Base-by-base conservation (phyloP, 2,888 invertebrate species). In the Iphiclides podalirius region DNA sequence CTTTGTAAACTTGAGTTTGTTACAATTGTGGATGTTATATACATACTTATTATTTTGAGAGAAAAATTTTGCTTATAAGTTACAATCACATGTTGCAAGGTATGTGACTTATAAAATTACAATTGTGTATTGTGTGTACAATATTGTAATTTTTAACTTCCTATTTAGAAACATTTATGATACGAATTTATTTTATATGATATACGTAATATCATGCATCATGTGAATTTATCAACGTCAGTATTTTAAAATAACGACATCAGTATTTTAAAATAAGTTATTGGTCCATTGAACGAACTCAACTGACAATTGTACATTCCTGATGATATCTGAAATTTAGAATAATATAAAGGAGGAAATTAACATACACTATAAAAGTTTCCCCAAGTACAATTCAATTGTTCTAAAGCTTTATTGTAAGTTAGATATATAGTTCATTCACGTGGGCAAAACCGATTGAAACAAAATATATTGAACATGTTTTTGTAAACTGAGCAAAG, bases 371-470 rank as follows among this genome's bases (percentile, higher is more conserved):
- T 57, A 55, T 45, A 53, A 52, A 68, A 59, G 62, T 68, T 73
- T 69, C 68, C 61, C 68, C 69, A 85, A 85, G 86, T 85, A 85
- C 85, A 84, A 85, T 78, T 71, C 72, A 69, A 72, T 70, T 72
- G 67, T 77, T 72, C 63, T 69, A 70, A 68, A 75, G 72, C 75
- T 78, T 70, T 75, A 61, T 69, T 69, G 69, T 83, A 79, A 71
- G 76, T 76, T 81, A 81, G 80, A 60, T 68, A n/a, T n/a, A 66
- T 73, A 77, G 70, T 70, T 49, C 28, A 42, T 15, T 44, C n/a
- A 17, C n/a, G 50, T 23, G 39, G 45, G 35, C 50, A 14, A 51
- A 42, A 52, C 47, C 47, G 52, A 51, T 36, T 41, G 52, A 51
- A 28, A 14, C 26, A 42, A 43, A 50, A 26, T 49, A 34, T 39